Percentiles rank a stretch among this genome's conserved stretches.
Evolutionary conservation across 2,888 invertebrate genomes (phyloP).

Genomic region (Trichogramma evanescens): DNA sequence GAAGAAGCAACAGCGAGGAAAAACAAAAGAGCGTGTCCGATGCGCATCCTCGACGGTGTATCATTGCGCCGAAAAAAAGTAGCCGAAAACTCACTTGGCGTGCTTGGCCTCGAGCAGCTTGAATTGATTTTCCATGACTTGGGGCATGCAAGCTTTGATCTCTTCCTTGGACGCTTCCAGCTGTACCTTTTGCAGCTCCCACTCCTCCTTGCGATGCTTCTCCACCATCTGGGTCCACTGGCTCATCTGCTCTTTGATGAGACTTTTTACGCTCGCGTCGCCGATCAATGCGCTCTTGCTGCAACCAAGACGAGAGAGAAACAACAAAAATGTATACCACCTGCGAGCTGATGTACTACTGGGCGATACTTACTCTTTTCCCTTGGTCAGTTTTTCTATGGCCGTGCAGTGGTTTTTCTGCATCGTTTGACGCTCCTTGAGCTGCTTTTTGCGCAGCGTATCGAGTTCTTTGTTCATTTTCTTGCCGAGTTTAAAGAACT

Average conservation of each 20-base stretch:
- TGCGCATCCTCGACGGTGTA: too few species aligned
- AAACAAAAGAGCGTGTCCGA: too few species aligned
- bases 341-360: neutral
- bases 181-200: conserved; percentile 55
- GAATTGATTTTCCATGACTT: conserved; percentile 51
- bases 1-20: neutral
- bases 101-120: conserved; percentile 55
- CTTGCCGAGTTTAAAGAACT: conserved; percentile 54
- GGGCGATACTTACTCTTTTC: conserved; percentile 49
- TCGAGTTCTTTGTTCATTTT: conserved; percentile 61
- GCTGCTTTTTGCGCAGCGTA: conserved; percentile 55
- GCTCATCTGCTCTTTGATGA: conserved; percentile 57
- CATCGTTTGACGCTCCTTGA: conserved; percentile 56
- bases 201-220: conserved; percentile 52
- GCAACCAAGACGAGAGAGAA: conserved; percentile 9
- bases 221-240: conserved; percentile 60
- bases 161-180: conserved; percentile 51
- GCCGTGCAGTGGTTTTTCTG: conserved; percentile 55
- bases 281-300: conserved; percentile 43
- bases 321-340: conserved; percentile 1
- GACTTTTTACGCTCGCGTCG: conserved; percentile 44
- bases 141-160: conserved; percentile 51
- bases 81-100: conserved; percentile 47
- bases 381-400: conserved; percentile 55
- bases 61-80: neutral